phyloP scores from a whole-genome alignment of 2,888 invertebrate species.

The Nymphalis c-album region DNA sequence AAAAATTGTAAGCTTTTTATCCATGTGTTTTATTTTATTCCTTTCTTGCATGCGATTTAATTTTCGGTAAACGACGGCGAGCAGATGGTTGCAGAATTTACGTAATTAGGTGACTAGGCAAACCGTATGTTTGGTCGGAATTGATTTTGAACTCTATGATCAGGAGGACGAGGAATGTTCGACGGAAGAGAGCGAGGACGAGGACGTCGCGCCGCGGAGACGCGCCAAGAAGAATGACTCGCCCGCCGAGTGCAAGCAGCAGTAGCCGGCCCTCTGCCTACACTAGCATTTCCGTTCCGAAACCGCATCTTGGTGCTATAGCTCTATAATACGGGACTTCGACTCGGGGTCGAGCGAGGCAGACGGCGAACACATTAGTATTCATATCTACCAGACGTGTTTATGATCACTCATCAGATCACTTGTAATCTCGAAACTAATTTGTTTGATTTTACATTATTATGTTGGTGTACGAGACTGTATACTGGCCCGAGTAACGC shows the following conservation, averaged over 20 bases:
- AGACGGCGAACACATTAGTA: too few relatives aligned
- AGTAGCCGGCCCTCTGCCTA: slow-evolving; percentile 68
- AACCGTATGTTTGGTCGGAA: background rate
- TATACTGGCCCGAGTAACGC: too few relatives aligned
- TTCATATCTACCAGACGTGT: too few relatives aligned
- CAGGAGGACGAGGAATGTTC: slow-evolving; percentile 78
- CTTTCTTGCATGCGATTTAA: slow-evolving; percentile 65
- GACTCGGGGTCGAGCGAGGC: background rate
- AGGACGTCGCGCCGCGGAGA: slow-evolving; percentile 72
- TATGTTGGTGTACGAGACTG: too few relatives aligned
- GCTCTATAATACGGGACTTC: slow-evolving; percentile 1
- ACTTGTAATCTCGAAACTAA: too few relatives aligned
- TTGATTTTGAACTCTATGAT: slow-evolving; percentile 31
- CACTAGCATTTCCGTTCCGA: background rate
- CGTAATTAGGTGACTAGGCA: slow-evolving; percentile 5
- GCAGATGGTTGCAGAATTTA: slow-evolving; percentile 70
- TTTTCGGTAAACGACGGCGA: slow-evolving; percentile 47
- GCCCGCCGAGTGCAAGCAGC: slow-evolving; percentile 87
- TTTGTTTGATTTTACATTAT: too few relatives aligned
- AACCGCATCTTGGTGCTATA: slow-evolving; percentile 34
- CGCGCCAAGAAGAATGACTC: slow-evolving; percentile 67
- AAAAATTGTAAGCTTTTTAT: slow-evolving; percentile 78
- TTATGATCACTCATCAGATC: too few relatives aligned
- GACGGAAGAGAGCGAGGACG: slow-evolving; percentile 83
- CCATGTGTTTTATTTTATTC: slow-evolving; percentile 67